phyloP scores from a whole-genome alignment of 2,888 invertebrate genomes.

The Andrena bucephala region DNA sequence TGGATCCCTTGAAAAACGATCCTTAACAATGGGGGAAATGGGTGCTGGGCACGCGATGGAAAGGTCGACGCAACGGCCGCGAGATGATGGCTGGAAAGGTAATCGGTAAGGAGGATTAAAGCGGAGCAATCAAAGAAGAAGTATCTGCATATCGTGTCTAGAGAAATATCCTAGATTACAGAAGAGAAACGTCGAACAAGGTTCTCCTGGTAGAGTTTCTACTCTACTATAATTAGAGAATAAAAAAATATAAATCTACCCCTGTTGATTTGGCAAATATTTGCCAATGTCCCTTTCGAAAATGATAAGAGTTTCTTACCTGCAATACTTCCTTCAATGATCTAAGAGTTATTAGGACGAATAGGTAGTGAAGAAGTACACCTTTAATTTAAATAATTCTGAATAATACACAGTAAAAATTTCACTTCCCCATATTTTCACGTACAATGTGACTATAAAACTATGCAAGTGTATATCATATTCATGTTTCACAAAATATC shows the following conservation, averaged over 20 bases:
- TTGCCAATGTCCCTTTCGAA: neutral
- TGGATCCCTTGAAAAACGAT: neutral
- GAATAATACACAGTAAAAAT: no score
- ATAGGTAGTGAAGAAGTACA: no score
- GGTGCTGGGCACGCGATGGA: neutral
- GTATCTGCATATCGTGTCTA: neutral
- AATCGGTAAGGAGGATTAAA: neutral
- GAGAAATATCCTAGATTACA: neutral
- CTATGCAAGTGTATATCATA: no score
- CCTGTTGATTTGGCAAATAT: neutral
- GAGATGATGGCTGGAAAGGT: neutral
- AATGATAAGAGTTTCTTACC: neutral
- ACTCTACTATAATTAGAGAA: neutral
- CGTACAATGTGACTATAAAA: no score
- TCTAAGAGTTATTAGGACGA: no score
- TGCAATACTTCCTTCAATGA: neutral
- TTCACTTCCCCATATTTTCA: no score
- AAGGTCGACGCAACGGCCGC: neutral
- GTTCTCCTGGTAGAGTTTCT: no score
- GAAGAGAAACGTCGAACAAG: neutral
- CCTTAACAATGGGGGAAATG: neutral
- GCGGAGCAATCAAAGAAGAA: neutral
- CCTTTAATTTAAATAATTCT: no score
- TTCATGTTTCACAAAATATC: no score
- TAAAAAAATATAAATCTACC: neutral